Conservation (phyloP, 2,797 vertebrate genomes). For the Mus minutoides region DNA sequence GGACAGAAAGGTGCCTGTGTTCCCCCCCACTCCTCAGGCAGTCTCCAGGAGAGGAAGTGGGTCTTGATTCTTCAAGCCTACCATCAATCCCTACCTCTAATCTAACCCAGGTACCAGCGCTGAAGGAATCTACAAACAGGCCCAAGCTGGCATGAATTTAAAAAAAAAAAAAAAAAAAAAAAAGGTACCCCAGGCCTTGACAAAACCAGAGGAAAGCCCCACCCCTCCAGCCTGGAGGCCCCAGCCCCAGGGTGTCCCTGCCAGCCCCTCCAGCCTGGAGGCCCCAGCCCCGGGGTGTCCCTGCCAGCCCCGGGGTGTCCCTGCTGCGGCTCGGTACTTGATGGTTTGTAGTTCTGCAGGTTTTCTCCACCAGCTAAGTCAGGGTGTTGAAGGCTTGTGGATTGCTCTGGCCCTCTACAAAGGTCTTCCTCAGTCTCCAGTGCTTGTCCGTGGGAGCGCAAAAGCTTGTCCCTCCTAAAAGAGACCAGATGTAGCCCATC, state of each 20-base stretch:
- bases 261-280: too few relatives aligned
- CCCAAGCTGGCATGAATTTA: background rate
- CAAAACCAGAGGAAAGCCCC: background rate
- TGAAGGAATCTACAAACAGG: constrained; percentile 68
- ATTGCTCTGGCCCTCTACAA: constrained; percentile 58
- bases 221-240: too few relatives aligned
- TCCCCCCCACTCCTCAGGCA: constrained; percentile 78
- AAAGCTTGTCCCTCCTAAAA: constrained; percentile 50
- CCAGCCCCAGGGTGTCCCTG: too few relatives aligned
- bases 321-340: constrained; percentile 61
- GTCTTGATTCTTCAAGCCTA: constrained; percentile 83
- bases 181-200: background rate
- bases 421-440: constrained; percentile 62
- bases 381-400: constrained; percentile 58
- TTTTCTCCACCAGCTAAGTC: constrained; percentile 66
- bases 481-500: constrained; percentile 70
- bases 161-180: too few relatives aligned
- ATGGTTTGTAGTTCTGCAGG: constrained; percentile 66
- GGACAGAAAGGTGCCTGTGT: constrained; percentile 75
- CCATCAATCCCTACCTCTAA: constrained; percentile 84
- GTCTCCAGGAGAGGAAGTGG: constrained; percentile 79
- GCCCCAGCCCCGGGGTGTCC: too few relatives aligned
- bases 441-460: constrained; percentile 51
- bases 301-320: background rate
- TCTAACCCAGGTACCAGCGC: constrained; percentile 71